Base-by-base conservation (phyloP, 2,797 vertebrate genomes). In the Typhlichthys eigenmanni region DNA sequence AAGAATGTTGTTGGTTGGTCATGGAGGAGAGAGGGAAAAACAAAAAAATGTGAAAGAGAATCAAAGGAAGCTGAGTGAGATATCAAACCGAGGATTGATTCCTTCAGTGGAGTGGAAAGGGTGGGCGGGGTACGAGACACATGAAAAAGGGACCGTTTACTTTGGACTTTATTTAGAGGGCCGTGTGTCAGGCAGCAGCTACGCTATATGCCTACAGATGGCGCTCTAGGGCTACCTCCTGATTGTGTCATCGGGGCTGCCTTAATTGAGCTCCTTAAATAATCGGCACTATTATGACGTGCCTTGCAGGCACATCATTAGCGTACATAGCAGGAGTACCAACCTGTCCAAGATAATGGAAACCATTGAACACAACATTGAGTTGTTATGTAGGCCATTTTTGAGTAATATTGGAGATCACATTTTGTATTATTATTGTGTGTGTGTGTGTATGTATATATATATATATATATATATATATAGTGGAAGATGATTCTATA, bases 221-320 rank as follows among this genome's bases (percentile, higher is more conserved):
- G 55, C 32, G 51, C 66, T 74, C n/a, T n/a, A 12, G 66, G 43
- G 68, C 58, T 58, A 55, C 59, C 51, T 58, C 64, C 62, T 74
- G 38, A 48, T 14, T 24, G 49, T 29, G 6, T 72, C 56, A 57
- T 61, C 64, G 46, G 67, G 74, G 61, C 52, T 29, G 38, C 62
- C 63, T 62, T 11, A 2, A 52, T 59, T 54, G 29, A 29, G 2
- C 13, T 50, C 10, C 58, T 4, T 2, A 16, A 52, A 69, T 52
- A 51, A 64, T 50, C 11, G 6, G 2, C 6, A 1, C 9, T 46
- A 13, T 19, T 58, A 13, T 38, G n/a, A 57, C 34, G 16, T 10
- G 14, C 19, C 5, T 13, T 17, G 47, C n/a, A 51, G 17, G 49
- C 6, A 38, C 59, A 61, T 55, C 17, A 50, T 57, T 12, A 65